Base-by-base conservation (phyloP, 2,888 invertebrate species). In the Drosophila nr. perissopoda region DNA sequence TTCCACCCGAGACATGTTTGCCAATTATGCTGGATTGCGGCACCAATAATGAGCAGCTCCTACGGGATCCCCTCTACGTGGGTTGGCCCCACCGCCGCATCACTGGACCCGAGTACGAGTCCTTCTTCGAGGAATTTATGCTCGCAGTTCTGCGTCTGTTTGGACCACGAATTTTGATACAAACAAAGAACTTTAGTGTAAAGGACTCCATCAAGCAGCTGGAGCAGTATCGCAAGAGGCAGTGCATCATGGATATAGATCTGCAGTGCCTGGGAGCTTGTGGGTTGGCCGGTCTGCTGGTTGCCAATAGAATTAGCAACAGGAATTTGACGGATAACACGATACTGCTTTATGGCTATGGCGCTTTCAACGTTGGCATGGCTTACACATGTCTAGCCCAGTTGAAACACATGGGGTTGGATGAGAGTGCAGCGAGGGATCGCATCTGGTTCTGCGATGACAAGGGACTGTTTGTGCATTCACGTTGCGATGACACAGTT, bases 371-470 rank as follows among this genome's bases (percentile, higher is more conserved):
- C 48, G 49, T 85, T 21, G 90, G 87, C 18, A 60, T 90, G 70
- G 87, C 91, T 0, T 29, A 61, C 2, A 10, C 73, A 3, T 89
- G 80, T 31, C 1, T 85, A 7, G 69, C 61, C 8, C 54, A 77
- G 7, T 34, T 90, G 6, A 82, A 73, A n/a, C 51, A 66, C 1
- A 40, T 69, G 27, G 78, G 90, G 0, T n/a, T 89, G 3, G 66
- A 65, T 5, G 69, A 85, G 8, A 7, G 2, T 5, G 40, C 31
- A 2, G 87, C 90, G 6, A 38, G 29, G 33, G 5, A 65, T 0
- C 59, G 49, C 4, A 70, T 87, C 4, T 90, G 90, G 88, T 76
- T 90, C 53, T 85, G 62, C 29, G 87, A 90, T 25, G 45, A 49
- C 0, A 5, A 69, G 0, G 87, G 87, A 0, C 56, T 90, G 25